Base-by-base conservation (phyloP, 2,888 invertebrate genomes). In the Ecliptopera silaceata region DNA sequence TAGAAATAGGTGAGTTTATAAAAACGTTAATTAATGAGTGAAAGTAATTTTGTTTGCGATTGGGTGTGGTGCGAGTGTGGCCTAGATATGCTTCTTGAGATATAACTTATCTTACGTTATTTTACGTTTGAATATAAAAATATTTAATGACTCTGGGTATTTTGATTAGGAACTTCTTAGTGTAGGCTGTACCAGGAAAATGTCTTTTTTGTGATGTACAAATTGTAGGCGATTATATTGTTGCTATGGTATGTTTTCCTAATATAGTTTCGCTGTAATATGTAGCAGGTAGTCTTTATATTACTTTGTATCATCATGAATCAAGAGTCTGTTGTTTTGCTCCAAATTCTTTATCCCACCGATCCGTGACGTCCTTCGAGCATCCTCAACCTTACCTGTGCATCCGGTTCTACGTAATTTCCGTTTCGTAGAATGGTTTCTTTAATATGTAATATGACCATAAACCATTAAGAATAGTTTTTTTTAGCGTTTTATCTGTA, bases 1-100 rank as follows among this genome's bases (percentile, higher is more conserved):
- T 56, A 63, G 64, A 43, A 82, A 87, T 69, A 86, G 84, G 88
- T 87, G 64, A 80, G 82, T 12, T 38, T 6, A 53, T 45, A 31
- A 15, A 41, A 47, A 13, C 12, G 15, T 8, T 13, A 15, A 42
- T 26, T 13, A 42, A 26, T 42, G 8, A 52, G 54, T 51, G 48
- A 54, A 55, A 51, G 48, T 32, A 11, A 13, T 32, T 12, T 34
- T 12, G 13, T 34, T 36, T 34, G 34, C 8, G 12, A 6, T 1
- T n/a, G 32, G 34, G 8, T 34, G 6, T 5, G 4, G 32, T 13
- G 15, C 15, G 8, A 3, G 36, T 15, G 15, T 36, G 36, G 10
- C 36, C 34, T 13, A 34, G 36, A 36, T 15, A n/a, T n/a, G n/a
- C n/a, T n/a, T n/a, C n/a, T n/a, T n/a, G n/a, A n/a, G n/a, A n/a